Base-by-base conservation (phyloP, 64 coral and sea anemone species). In the Montipora sp. region DNA sequence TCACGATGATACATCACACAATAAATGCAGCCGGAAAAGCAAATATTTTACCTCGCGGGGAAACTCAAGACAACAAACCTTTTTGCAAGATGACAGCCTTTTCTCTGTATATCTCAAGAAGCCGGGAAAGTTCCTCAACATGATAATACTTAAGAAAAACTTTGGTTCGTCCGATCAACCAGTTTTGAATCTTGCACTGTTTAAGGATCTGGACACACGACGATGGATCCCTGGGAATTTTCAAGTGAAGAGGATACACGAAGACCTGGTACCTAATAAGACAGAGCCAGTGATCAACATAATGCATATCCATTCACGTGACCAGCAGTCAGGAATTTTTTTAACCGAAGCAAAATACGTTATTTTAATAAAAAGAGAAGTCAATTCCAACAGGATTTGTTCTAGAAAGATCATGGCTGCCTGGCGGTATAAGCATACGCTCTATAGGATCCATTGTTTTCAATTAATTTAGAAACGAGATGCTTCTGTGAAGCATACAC, bases 111-210 rank as follows among this genome's bases (percentile, higher is more conserved):
- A 91, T 75, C 18, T 98, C 96, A 36, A 98, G 78, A 19, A 95
- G 16, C 67, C 75, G 93, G 7, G 87, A 91, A 23, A 98, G 94
- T 74, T 79, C 80, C 18, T 98, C 96, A 16, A 98, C 94, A 51
- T 98, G 94, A 43, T 95, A 94, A 74, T 98, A 98, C 61, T 98
- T 98, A 12, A 98, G 81, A 65, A 98, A 98, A 22, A 98, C 88
- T 59, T 96, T 98, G 5, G 96, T 98, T 73, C 89, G 73, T 57
- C 96, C 96, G 12, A 98, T 87, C 6, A 93, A 11, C 87, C 83
- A 98, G 5, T 89, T 87, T 8, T 98, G 23, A 15, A 95, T n/a
- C 10, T 67, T 82, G 36, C 80, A 51, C 0, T 92, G 78, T 61
- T 77, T 79, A 21, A 98, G 79, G 21, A 98, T 98, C 14, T 75